Percentiles rank a stretch among this genome's conserved stretches.
phyloP scores from a whole-genome alignment of 1,140 invertebrate species.

The Centruroides vittatus region DNA sequence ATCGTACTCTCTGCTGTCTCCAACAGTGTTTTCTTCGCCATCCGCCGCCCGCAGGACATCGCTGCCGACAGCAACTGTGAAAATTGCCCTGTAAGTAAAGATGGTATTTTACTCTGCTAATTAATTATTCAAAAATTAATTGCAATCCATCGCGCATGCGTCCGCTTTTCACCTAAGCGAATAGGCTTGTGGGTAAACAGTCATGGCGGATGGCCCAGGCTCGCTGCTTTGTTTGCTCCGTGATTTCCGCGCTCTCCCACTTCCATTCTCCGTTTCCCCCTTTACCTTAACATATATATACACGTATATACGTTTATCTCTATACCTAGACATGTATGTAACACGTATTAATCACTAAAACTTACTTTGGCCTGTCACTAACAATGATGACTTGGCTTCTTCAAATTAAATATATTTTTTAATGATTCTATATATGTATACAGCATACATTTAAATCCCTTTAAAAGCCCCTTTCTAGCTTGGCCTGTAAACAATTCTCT shows the following conservation, averaged over 20 bases:
- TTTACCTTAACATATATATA: no score
- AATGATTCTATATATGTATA: no score
- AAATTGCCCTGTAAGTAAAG: conserved; percentile 13
- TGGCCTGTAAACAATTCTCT: no score
- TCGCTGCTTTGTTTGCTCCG: background rate
- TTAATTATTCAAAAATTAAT: conserved; percentile 18
- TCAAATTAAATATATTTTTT: no score
- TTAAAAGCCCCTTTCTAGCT: no score
- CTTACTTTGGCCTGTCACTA: no score
- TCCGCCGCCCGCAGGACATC: background rate
- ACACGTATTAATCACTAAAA: no score
- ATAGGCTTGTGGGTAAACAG: conserved; percentile 6
- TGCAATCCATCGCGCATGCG: conserved; percentile 12
- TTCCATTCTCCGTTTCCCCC: background rate
- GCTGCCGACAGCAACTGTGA: conserved; percentile 8
- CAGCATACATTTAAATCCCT: no score
- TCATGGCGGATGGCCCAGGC: background rate
- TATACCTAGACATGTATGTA: no score
- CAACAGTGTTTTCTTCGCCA: background rate
- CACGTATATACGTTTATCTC: no score
- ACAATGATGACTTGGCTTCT: no score
- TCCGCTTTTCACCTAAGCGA: background rate
- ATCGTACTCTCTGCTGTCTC: background rate
- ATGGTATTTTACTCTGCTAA: conserved; percentile 16
- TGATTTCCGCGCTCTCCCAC: background rate